Conservation (phyloP, 2,797 vertebrate species). For the Diplodus sargus region DNA sequence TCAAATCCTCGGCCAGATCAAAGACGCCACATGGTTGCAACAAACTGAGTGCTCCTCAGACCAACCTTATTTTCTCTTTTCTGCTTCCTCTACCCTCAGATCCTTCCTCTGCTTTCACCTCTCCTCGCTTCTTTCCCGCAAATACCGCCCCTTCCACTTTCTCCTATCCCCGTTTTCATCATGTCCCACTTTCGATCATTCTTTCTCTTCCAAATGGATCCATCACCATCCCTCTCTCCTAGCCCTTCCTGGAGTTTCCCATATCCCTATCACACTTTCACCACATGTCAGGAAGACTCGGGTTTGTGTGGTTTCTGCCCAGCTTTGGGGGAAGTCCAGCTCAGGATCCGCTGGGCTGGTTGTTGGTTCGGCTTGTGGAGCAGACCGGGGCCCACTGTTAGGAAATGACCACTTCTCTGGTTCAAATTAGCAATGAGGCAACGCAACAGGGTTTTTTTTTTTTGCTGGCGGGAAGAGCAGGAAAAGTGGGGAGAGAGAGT, state of each 20-base stretch:
- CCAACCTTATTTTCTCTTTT: conserved; percentile 62
- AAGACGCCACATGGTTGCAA: conserved; percentile 77
- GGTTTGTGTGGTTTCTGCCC: conserved; percentile 72
- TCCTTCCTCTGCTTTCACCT: conserved; percentile 55
- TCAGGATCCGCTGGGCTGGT: conserved; percentile 58
- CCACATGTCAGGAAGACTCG: conserved; percentile 75
- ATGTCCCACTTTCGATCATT: conserved; percentile 36
- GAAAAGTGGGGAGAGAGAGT: conserved; percentile 54
- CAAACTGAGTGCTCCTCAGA: conserved; percentile 53
- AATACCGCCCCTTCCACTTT: conserved; percentile 39
- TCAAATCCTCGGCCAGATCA: conserved; percentile 78
- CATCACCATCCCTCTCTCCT: conserved; percentile 36
- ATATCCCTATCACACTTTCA: conserved; percentile 71
- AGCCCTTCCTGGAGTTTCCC: conserved; percentile 60
- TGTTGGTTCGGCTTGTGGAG: conserved; percentile 63
- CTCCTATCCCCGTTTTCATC: conserved; percentile 41
- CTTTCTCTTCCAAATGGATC: conserved; percentile 47
- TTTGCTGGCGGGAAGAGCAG: conserved; percentile 74
- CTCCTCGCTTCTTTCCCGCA: conserved; percentile 46
- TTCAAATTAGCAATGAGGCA: conserved; percentile 86
- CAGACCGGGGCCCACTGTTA: conserved; percentile 64
- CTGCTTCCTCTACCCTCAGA: conserved; percentile 50
- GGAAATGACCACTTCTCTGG: conserved; percentile 83
- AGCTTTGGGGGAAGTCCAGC: conserved; percentile 63
- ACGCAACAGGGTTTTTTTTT: conserved; percentile 63